Evolutionary conservation across 2,113 vertebrate genomes (phyloP), one percentile per base, ranked within the genome.

Genomic region (Carlito syrichta): DNA sequence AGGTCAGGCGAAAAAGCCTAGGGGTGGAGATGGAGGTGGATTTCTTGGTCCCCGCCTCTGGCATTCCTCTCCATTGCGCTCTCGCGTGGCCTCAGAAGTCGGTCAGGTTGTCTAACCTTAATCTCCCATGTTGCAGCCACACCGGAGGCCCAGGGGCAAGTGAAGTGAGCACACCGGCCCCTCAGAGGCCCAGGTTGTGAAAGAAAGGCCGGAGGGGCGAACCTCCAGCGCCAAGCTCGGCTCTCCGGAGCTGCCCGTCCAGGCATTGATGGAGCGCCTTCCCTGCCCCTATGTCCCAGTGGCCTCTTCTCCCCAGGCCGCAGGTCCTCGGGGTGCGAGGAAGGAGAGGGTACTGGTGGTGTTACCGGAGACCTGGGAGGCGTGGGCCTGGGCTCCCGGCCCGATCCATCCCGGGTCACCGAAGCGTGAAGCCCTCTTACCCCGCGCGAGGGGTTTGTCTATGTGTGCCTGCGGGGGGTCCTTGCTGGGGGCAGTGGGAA

Each of bases 1-100:
- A 96, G 95, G 92, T 96, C 92, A 84, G 68, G 60, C 58, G 96
- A 93, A 97, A 94, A 96, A 92, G 94, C 56, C 58, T 27, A 52
- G 68, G 82, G 77, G 83, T 94, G 93, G 92, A 62, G 92, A 73
- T 66, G 69, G n/a, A 89, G 58, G 82, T 79, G 69, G 91, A 73
- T 50, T 68, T 60, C 87, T 74, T 2, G 2, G 74, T 85, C 81
- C 78, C 52, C 17, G 83, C 76, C 81, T 91, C 73, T 68, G 85
- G 66, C 88, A 23, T 74, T n/a, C 74, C 32, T 76, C 76, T 74
- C 96, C 19, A 23, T 27, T n/a, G 83, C 40, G 35, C 63, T 79
- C 68, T 92, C 7, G 3, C 25, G 6, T 40, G 91, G 56, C 78
- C 83, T 93, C 78, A 43, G 23, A 82, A 91, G 86, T 66, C 48